These are phyloP conservation scores for Melanotaenia maccullochi DNA, from an alignment of 2,797 vertebrate species.

Conservation along the genomic window DNA sequence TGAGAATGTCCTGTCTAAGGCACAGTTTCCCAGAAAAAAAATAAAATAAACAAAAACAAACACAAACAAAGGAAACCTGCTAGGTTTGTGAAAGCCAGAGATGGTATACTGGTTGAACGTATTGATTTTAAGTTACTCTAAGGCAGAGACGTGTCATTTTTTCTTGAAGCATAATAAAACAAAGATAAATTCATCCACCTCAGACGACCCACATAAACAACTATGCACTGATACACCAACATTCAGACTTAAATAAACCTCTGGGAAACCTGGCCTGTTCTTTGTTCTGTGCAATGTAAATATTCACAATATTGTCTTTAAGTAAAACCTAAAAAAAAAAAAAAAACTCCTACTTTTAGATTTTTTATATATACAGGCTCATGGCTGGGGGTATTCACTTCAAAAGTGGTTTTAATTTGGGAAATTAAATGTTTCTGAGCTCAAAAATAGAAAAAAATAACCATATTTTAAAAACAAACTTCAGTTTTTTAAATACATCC, in stretches of 20 bases:
- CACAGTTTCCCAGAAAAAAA: conserved; percentile 55
- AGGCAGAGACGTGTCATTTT: conserved; percentile 34
- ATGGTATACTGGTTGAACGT: conserved; percentile 20
- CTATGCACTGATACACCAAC: conserved; percentile 39
- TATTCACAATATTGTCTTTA: conserved; percentile 20
- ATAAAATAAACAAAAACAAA: conserved; percentile 43
- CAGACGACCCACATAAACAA: conserved; percentile 11
- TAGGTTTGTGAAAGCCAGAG: conserved; percentile 24
- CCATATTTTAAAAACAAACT: neutral
- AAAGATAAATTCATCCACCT: conserved; percentile 10
- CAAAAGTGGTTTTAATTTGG: conserved; percentile 27
- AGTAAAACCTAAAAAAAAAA: conserved; percentile 31
- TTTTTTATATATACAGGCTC: conserved; percentile 40
- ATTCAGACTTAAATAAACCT: conserved; percentile 45
- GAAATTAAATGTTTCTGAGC: conserved; percentile 14
- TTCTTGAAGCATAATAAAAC: conserved; percentile 27
- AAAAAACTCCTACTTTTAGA: conserved; percentile 57
- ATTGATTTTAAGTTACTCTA: conserved; percentile 24
- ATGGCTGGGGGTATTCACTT: conserved; percentile 43
- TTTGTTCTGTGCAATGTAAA: conserved; percentile 24
- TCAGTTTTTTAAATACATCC: neutral
- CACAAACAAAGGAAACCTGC: neutral
- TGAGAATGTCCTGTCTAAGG: conserved; percentile 47
- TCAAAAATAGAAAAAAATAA: neutral
- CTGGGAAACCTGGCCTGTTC: conserved; percentile 55